These are phyloP conservation scores for Erpornis zantholeuca DNA, from an alignment of 2,113 vertebrate species.

Conservation along the genomic window DNA sequence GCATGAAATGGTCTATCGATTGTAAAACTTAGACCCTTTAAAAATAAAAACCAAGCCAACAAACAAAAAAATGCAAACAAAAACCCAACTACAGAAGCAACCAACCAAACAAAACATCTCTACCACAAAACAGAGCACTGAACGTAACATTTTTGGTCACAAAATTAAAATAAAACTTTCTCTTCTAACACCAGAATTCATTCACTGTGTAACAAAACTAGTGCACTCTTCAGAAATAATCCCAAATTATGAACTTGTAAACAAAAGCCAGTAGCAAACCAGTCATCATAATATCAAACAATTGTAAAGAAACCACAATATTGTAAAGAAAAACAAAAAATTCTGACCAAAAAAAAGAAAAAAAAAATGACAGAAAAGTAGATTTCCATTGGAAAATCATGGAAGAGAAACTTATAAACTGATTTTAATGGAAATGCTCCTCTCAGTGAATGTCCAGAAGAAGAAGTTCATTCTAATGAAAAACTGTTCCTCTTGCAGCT, in stretches of 20 bases:
- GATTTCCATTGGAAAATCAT: background rate
- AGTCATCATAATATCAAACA: background rate
- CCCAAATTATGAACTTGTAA: background rate
- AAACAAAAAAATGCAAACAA: background rate
- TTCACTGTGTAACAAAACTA: background rate
- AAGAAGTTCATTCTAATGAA: background rate
- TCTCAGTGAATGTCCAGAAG: background rate
- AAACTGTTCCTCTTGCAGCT: background rate
- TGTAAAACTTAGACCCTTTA: background rate
- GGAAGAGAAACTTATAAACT: background rate
- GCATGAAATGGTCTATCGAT: background rate
- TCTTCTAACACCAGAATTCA: background rate
- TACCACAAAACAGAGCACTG: background rate
- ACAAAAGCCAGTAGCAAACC: background rate
- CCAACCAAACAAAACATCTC: background rate
- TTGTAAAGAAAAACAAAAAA: background rate
- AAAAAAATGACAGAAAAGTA: background rate
- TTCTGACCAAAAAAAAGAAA: background rate
- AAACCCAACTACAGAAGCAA: background rate
- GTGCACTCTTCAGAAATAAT: background rate
- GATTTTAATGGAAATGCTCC: background rate
- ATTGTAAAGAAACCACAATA: background rate
- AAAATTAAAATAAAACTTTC: background rate
- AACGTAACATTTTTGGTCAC: background rate
- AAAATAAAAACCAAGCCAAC: background rate